phyloP scores from a whole-genome alignment of 2,113 vertebrate species.

The Oxygymnocypris stewartii region DNA sequence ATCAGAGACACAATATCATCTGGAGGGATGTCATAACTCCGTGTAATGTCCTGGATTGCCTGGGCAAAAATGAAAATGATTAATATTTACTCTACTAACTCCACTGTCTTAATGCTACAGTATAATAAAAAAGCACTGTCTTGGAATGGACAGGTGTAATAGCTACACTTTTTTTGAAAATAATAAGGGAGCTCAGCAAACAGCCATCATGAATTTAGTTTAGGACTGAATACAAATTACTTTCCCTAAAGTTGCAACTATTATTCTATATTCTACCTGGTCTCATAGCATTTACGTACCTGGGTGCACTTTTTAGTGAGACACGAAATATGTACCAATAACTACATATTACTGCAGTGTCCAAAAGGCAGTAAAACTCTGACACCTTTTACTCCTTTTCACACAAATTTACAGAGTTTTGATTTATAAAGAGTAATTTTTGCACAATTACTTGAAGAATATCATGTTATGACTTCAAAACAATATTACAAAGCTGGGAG shows the following conservation, averaged over 20 bases:
- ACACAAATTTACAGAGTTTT: too few species aligned
- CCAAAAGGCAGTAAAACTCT: too few species aligned
- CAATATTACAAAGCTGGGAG: too few species aligned
- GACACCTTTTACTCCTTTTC: too few species aligned
- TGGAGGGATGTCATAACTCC: constrained; percentile 73
- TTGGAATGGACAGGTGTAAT: not conserved
- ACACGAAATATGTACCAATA: too few species aligned
- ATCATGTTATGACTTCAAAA: too few species aligned
- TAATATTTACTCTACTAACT: not conserved
- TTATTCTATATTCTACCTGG: not conserved
- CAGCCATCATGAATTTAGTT: constrained; percentile 43
- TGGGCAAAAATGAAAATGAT: constrained; percentile 55
- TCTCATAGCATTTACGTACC: too few species aligned
- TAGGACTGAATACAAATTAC: constrained; percentile 16
- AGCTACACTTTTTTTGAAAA: not conserved
- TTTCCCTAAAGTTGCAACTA: constrained; percentile 9
- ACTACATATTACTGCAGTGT: too few species aligned
- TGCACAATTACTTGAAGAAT: too few species aligned
- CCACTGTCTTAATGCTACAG: not conserved
- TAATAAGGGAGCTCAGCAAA: not conserved
- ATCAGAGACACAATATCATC: constrained; percentile 83
- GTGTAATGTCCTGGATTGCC: constrained; percentile 85
- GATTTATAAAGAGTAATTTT: too few species aligned
- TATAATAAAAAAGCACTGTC: not conserved
- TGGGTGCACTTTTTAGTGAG: too few species aligned